These are phyloP conservation scores for Palaemon carinicauda DNA, from an alignment of 1,140 invertebrate genomes.

Conservation along the genomic window DNA sequence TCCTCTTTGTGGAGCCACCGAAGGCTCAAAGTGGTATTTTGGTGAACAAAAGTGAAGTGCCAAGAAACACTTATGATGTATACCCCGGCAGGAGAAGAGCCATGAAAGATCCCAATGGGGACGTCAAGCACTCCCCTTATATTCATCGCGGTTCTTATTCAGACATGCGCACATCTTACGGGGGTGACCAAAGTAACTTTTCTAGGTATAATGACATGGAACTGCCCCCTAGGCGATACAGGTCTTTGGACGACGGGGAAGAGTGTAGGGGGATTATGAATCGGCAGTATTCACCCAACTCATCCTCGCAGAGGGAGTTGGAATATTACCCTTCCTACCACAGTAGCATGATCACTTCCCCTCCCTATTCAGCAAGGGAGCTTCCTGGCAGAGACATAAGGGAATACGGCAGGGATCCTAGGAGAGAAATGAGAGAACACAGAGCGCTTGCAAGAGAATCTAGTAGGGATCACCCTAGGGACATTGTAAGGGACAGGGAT, in stretches of 20 bases:
- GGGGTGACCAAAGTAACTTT: neutral
- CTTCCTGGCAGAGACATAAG: neutral
- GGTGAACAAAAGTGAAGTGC: slow-evolving; percentile 42
- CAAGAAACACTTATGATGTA: slow-evolving; percentile 25
- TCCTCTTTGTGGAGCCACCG: slow-evolving; percentile 46
- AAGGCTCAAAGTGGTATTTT: slow-evolving; percentile 27
- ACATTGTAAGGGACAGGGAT: too few species aligned
- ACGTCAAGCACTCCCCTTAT: slow-evolving; percentile 16
- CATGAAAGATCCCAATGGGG: slow-evolving; percentile 39
- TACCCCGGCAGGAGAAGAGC: neutral
- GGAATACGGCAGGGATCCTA: neutral
- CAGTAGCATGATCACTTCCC: neutral
- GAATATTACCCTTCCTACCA: neutral
- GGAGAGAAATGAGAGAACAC: neutral
- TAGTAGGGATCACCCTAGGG: neutral
- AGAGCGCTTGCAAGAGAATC: neutral
- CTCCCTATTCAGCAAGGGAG: neutral
- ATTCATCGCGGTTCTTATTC: slow-evolving; percentile 30
- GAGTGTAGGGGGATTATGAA: neutral
- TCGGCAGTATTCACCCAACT: neutral
- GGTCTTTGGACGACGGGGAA: neutral
- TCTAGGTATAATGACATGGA: neutral
- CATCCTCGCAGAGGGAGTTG: neutral
- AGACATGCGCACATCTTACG: neutral
- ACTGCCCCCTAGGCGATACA: neutral